Evolutionary conservation across 1,140 invertebrate species (phyloP).

Genomic region (Sminthurinus signatus): DNA sequence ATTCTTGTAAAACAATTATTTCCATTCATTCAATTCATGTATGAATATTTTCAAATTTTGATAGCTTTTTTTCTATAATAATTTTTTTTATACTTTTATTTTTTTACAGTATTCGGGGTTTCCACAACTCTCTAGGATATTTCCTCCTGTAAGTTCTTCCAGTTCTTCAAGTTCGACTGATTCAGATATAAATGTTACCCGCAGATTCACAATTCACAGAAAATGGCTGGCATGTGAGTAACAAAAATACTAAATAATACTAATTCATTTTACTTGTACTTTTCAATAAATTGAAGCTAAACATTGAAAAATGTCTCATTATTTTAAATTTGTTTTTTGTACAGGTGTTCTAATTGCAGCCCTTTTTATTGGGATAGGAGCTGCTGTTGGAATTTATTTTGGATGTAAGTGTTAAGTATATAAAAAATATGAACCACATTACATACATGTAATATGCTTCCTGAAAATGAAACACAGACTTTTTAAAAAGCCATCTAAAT

Average conservation of each 20-base stretch:
- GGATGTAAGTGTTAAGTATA: conserved; percentile 78
- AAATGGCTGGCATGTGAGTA: conserved; percentile 66
- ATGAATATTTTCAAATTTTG: too few relatives aligned
- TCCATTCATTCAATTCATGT: too few relatives aligned
- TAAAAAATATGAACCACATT: too few relatives aligned
- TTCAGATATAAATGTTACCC: conserved; percentile 35
- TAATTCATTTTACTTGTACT: too few relatives aligned
- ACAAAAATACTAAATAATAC: too few relatives aligned
- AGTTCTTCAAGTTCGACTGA: conserved; percentile 40
- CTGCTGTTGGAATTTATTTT: conserved; percentile 74
- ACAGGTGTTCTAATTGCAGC: conserved; percentile 72
- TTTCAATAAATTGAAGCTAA: too few relatives aligned
- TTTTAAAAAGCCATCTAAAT: too few relatives aligned
- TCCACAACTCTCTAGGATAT: conserved; percentile 37
- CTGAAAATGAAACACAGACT: too few relatives aligned
- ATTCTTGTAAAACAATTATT: too few relatives aligned
- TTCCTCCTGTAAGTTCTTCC: conserved; percentile 34
- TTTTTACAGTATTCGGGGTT: conserved; percentile 40
- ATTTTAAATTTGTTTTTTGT: too few relatives aligned
- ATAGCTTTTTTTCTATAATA: background rate
- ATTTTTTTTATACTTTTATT: background rate
- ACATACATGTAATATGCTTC: too few relatives aligned
- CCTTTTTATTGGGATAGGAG: conserved; percentile 68
- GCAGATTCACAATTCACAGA: conserved; percentile 37
- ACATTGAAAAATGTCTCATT: too few relatives aligned